Evolutionary conservation across 2,797 vertebrate genomes (phyloP).

Genomic region (Anabas testudineus): DNA sequence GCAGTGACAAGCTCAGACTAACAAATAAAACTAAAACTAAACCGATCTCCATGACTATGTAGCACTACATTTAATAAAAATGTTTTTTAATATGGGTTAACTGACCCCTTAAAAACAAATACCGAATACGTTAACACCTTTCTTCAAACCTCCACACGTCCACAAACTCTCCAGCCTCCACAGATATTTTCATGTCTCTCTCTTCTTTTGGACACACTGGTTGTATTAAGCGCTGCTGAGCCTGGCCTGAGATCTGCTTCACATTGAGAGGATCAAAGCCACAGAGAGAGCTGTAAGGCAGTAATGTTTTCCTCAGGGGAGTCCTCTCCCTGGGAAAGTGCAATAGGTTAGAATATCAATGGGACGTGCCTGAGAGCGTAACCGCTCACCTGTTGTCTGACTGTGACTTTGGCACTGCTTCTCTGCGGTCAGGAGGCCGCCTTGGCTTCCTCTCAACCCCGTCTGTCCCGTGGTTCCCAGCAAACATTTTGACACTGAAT

Average conservation of each 20-base stretch:
- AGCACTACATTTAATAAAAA: background rate
- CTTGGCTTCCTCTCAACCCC: slow-evolving; percentile 32
- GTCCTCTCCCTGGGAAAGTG: slow-evolving; percentile 82
- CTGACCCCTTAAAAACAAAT: background rate
- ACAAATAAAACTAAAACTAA: background rate
- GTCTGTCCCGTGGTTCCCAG: slow-evolving; percentile 38
- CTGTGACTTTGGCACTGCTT: slow-evolving; percentile 48
- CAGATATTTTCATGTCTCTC: slow-evolving; percentile 20
- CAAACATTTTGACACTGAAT: slow-evolving; percentile 48
- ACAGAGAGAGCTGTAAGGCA: slow-evolving; percentile 54
- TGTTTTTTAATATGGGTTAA: background rate
- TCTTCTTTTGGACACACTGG: slow-evolving; percentile 13
- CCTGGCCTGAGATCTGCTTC: slow-evolving; percentile 73
- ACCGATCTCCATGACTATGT: background rate
- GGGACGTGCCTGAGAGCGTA: slow-evolving; percentile 79
- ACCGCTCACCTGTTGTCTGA: slow-evolving; percentile 83
- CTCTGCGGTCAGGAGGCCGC: slow-evolving; percentile 49
- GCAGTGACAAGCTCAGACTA: background rate
- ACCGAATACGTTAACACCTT: slow-evolving; percentile 5
- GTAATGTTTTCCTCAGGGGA: slow-evolving; percentile 78
- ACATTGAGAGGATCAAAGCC: slow-evolving; percentile 79
- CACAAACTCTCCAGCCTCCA: background rate
- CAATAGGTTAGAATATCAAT: slow-evolving; percentile 87
- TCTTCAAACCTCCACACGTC: background rate
- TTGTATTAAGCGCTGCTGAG: slow-evolving; percentile 57